Evolutionary conservation across 2,888 invertebrate species (phyloP).

Genomic region (Plebejus argus): DNA sequence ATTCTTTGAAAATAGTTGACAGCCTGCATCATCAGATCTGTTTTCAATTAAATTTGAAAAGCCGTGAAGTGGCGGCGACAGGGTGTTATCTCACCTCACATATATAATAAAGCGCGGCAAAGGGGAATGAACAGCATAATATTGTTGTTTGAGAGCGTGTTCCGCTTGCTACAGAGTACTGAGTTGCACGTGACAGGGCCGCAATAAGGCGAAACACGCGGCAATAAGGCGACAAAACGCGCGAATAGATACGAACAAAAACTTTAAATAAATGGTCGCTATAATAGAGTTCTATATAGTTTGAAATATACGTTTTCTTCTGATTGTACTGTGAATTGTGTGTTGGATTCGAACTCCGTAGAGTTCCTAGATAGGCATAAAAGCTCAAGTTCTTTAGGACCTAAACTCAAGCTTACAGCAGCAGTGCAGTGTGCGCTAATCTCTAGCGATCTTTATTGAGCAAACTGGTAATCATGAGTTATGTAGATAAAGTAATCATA

Average conservation of each 20-base stretch:
- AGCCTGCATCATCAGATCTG: neutral
- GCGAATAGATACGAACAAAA: neutral
- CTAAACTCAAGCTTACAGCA: too few species aligned
- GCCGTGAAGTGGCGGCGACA: neutral
- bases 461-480: too few species aligned
- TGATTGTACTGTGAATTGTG: too few species aligned
- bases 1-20: neutral
- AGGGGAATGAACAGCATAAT: conserved; percentile 17
- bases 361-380: too few species aligned
- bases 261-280: too few species aligned
- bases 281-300: too few species aligned
- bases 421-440: too few species aligned
- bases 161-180: neutral
- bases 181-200: conserved; percentile 1
- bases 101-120: conserved; percentile 2
- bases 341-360: too few species aligned
- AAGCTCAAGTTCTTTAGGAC: too few species aligned
- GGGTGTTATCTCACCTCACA: neutral
- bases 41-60: conserved; percentile 17
- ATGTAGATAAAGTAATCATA: too few species aligned
- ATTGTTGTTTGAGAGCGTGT: conserved; percentile 11
- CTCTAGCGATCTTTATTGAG: too few species aligned
- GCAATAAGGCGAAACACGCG: neutral
- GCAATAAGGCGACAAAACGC: neutral
- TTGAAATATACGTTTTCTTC: too few species aligned